Percentiles rank a stretch among this genome's conserved stretches.
Evolutionary conservation across 2,113 vertebrate species (phyloP).

Genomic region (Myotis lucifugus): DNA sequence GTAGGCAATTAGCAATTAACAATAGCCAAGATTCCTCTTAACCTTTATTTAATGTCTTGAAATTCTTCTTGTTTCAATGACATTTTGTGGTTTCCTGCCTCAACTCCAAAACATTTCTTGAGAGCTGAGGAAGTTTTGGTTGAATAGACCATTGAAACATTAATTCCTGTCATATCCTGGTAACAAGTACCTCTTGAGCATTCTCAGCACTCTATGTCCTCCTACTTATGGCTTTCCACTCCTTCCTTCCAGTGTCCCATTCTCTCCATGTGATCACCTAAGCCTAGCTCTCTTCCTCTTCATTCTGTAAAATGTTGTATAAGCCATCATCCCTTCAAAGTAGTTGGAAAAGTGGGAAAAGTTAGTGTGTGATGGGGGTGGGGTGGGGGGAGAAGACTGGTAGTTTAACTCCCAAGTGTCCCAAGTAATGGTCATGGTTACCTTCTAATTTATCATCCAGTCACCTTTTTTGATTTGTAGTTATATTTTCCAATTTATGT

Average conservation of each 20-base stretch:
- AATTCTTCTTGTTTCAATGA: conserved; percentile 54
- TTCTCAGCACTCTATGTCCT: neutral
- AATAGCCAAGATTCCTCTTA: conserved; percentile 45
- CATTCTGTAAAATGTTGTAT: neutral
- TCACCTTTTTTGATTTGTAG: neutral
- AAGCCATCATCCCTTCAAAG: neutral
- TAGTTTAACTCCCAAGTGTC: neutral
- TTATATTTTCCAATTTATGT: neutral
- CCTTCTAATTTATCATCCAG: neutral
- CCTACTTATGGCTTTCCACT: neutral
- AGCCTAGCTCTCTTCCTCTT: neutral
- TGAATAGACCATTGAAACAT: neutral
- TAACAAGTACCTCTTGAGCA: neutral
- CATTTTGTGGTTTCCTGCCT: neutral
- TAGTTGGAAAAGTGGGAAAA: neutral
- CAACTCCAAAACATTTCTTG: neutral
- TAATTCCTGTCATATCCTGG: neutral
- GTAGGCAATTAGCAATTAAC: conserved; percentile 55
- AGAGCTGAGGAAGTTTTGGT: conserved; percentile 14
- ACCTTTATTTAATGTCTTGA: conserved; percentile 61
- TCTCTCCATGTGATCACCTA: neutral
- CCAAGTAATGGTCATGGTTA: neutral
- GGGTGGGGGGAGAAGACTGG: neutral
- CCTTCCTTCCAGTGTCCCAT: neutral
- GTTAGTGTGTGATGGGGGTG: neutral